A percentile compares a stretch with the other conserved stretches of the same genome.
These are phyloP conservation scores for Pampus argenteus DNA, from an alignment of 2,797 vertebrate species.

Conservation along the genomic window DNA sequence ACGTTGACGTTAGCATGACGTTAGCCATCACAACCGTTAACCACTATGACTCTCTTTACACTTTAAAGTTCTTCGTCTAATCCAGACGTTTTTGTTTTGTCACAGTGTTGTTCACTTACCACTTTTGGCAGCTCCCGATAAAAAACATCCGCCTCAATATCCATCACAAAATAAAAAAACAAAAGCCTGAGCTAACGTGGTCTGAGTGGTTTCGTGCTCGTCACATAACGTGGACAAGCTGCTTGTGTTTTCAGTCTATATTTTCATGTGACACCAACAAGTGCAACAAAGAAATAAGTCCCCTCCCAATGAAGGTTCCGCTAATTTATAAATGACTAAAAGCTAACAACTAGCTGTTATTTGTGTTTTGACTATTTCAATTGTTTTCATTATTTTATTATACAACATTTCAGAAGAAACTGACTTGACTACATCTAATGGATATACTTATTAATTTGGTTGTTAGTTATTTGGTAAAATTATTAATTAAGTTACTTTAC, in stretches of 20 bases:
- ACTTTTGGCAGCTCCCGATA: slow-evolving; percentile 85
- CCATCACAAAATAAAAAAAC: slow-evolving; percentile 65
- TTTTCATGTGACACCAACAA: slow-evolving; percentile 56
- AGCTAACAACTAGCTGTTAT: too few species aligned
- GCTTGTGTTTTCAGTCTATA: slow-evolving; percentile 64
- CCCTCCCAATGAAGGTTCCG: slow-evolving; percentile 51
- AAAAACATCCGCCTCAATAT: slow-evolving; percentile 71
- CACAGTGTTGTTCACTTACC: slow-evolving; percentile 67
- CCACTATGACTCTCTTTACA: background rate
- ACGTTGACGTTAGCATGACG: slow-evolving; percentile 59
- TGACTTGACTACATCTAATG: too few species aligned
- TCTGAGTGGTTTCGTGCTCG: background rate
- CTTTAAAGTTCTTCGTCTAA: too few species aligned
- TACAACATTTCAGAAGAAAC: too few species aligned
- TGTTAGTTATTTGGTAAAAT: too few species aligned
- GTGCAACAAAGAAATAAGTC: slow-evolving; percentile 68
- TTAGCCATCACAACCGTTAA: background rate
- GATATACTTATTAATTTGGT: too few species aligned
- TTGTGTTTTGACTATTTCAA: background rate
- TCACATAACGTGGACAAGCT: background rate
- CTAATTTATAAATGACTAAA: background rate
- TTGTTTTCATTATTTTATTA: background rate
- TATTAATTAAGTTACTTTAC: too few species aligned
- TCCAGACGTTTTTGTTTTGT: too few species aligned
- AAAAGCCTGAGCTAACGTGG: background rate